Evolutionary conservation across 2,797 vertebrate species (phyloP).

Genomic region (Lemur catta): DNA sequence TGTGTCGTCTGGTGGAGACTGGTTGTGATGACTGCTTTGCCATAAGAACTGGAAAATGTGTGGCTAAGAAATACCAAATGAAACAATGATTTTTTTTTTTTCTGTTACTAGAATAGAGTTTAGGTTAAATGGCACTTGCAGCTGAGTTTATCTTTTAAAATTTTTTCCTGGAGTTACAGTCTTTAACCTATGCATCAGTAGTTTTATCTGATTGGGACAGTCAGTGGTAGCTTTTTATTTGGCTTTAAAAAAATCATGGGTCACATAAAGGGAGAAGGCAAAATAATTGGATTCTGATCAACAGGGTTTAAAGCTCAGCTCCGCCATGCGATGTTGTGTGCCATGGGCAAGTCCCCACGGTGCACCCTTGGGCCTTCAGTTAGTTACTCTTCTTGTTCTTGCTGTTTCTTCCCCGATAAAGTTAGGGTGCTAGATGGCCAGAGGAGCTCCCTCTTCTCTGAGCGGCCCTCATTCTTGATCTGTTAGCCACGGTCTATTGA

Average conservation of each 20-base stretch:
- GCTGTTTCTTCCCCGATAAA: neutral
- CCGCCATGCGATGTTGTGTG: fast-evolving
- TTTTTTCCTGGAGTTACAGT: neutral
- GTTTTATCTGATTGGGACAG: neutral
- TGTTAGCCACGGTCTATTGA: neutral
- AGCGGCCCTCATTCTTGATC: neutral
- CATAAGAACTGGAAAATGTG: neutral
- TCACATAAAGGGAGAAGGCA: neutral
- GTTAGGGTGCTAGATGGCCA: neutral
- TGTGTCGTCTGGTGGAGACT: neutral
- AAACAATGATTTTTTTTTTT: neutral
- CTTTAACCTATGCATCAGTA: neutral
- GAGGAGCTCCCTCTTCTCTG: neutral
- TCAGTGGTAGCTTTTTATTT: conserved; percentile 1
- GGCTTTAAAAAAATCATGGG: neutral
- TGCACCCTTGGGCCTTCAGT: neutral
- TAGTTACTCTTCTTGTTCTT: neutral
- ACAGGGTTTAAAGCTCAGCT: neutral
- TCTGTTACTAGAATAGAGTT: neutral
- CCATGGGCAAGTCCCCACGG: fast-evolving
- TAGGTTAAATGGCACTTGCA: neutral
- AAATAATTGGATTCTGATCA: neutral
- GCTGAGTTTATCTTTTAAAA: neutral
- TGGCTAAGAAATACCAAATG: neutral
- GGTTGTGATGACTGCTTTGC: neutral